Conservation (phyloP, 2,113 vertebrate genomes). For the Vulpes vulpes region DNA sequence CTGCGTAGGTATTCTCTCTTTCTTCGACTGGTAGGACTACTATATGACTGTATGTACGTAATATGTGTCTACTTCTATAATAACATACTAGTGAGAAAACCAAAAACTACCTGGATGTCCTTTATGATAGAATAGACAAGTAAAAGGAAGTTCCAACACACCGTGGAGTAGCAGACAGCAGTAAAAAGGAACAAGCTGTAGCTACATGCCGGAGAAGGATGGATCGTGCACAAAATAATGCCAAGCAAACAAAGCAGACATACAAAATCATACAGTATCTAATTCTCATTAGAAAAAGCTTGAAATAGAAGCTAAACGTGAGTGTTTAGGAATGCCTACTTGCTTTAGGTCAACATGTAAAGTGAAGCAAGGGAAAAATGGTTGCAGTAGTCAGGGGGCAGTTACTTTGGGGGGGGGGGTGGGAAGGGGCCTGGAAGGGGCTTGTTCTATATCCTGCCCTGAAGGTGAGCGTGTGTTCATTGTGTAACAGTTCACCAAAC, state of each 20-base stretch:
- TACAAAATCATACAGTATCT: neutral
- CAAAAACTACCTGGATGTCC: neutral
- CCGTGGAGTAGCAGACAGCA: neutral
- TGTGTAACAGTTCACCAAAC: neutral
- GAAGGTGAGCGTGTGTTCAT: neutral
- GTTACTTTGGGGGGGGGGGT: fast-evolving
- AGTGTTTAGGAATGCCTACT: neutral
- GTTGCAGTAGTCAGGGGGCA: fast-evolving
- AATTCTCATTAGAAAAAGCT: neutral
- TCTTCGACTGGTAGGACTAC: neutral
- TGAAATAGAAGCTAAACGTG: neutral
- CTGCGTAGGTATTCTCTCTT: neutral
- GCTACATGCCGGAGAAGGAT: fast-evolving
- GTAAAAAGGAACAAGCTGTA: fast-evolving
- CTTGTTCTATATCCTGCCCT: fast-evolving
- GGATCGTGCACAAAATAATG: neutral
- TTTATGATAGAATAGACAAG: neutral
- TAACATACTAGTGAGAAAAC: neutral
- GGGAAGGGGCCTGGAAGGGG: neutral
- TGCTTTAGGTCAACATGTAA: neutral
- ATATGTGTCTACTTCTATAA: too few species aligned
- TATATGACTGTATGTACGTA: neutral
- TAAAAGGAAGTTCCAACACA: fast-evolving
- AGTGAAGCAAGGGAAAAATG: neutral
- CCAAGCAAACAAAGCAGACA: neutral